Evolutionary conservation across 2,888 invertebrate species (phyloP), one percentile per base, ranked within the genome.

Genomic region (Dendrolimus pini): DNA sequence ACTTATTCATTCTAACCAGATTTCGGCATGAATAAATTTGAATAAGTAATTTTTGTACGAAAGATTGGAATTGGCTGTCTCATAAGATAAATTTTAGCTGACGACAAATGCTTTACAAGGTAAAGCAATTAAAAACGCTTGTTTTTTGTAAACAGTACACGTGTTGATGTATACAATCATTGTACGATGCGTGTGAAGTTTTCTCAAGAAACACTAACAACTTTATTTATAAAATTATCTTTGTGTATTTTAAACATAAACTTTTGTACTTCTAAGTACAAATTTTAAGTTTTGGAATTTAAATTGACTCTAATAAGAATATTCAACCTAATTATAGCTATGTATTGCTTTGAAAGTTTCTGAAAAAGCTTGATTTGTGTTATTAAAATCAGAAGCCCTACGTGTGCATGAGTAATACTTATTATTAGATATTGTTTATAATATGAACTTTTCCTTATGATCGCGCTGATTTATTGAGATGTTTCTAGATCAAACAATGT

Each of bases 401-500:
- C 47, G 47, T 47, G 12, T 47, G 7, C 47, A 47, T 47, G 7
- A 10, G 47, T 61, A 61, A 60, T 57, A 41, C 56, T 58, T 66
- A 64, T 68, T 70, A 30, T 30, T 30, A 61, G 60, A 61, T 68
- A 63, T 70, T 69, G 64, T 69, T 66, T 69, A 68, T 68, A 66
- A 66, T 66, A 60, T 67, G 65, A 70, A 64, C 57, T 66, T 72
- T 65, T 67, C 57, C 60, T 67, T 63, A 67, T 65, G 66, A 68
- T 68, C 62, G 54, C 54, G 56, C 62, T 65, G 73, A 77, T 73
- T 74, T 72, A 71, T 72, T 62, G 56, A 67, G 77, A 78, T 80
- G 80, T 79, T 81, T 80, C 79, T 78, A 74, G 78, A 82, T 76
- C 75, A 77, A 78, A 77, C 64, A 64, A 65, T 72, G 77, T 85